Evolutionary conservation across 2,797 vertebrate species (phyloP).

Genomic region (Cryptoblepharus egeriae): DNA sequence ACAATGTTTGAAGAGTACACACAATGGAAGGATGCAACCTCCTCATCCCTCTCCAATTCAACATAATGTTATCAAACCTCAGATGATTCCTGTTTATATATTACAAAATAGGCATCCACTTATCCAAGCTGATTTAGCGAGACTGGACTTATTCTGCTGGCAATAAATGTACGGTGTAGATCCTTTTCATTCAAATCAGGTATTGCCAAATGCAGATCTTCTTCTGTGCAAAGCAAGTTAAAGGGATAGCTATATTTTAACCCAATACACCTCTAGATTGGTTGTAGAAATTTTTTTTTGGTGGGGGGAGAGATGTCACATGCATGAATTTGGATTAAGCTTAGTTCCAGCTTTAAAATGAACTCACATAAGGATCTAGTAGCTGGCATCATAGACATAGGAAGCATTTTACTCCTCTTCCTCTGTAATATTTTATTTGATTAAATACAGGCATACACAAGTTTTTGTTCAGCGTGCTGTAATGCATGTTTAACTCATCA

Average conservation of each 20-base stretch:
- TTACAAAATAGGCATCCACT: conserved; percentile 48
- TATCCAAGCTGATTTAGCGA: conserved; percentile 35
- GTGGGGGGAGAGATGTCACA: neutral
- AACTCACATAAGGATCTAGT: fast-evolving
- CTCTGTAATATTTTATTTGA: neutral
- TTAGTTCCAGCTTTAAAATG: fast-evolving
- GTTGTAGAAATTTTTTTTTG: neutral
- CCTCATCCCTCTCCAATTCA: conserved; percentile 2
- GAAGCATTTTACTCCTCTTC: conserved; percentile 11
- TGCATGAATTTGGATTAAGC: fast-evolving
- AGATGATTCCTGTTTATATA: conserved; percentile 46
- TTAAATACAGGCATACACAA: too few relatives aligned
- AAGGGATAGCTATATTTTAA: too few relatives aligned
- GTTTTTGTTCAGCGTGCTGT: too few relatives aligned
- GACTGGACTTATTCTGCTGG: conserved; percentile 15
- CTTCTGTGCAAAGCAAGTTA: neutral
- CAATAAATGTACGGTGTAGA: conserved; percentile 2
- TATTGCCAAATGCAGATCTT: neutral
- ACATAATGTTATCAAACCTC: conserved; percentile 51
- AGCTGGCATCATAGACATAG: conserved; percentile 17
- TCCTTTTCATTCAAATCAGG: conserved; percentile 10
- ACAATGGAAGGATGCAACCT: conserved; percentile 21
- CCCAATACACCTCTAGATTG: neutral
- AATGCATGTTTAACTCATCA: too few relatives aligned
- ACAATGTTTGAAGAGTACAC: conserved; percentile 29